phyloP scores from a whole-genome alignment of 1,140 invertebrate genomes.

The Drosophila serrata region DNA sequence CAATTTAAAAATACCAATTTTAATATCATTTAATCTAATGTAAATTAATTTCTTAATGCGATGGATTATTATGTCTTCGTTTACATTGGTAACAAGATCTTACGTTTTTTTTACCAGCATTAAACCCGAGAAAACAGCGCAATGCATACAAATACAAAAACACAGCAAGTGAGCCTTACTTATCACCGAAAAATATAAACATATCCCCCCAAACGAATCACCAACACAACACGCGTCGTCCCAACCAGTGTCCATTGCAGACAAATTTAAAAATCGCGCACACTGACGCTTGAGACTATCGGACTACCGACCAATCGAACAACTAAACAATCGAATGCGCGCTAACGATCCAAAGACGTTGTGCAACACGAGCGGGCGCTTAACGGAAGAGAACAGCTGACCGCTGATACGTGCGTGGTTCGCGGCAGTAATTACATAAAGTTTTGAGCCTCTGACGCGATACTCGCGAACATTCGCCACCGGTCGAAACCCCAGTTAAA shows the following conservation, averaged over 20 bases:
- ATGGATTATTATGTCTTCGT: no score
- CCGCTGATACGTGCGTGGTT: slow-evolving; percentile 68
- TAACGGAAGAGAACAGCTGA: slow-evolving; percentile 63
- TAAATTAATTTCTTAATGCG: no score
- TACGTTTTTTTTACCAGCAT: no score
- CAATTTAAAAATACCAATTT: no score
- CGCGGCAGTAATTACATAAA: slow-evolving; percentile 75
- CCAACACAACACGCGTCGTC: slow-evolving; percentile 24
- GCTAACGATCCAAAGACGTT: slow-evolving; percentile 4
- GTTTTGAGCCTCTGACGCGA: slow-evolving; percentile 64
- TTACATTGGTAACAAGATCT: no score
- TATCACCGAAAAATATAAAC: slow-evolving; percentile 32
- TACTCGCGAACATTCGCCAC: slow-evolving; percentile 37
- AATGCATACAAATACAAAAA: slow-evolving; percentile 10
- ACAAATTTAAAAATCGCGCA: slow-evolving; percentile 31
- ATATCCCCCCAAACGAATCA: slow-evolving; percentile 9
- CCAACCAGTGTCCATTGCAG: slow-evolving; percentile 4
- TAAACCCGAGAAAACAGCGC: no score
- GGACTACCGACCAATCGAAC: slow-evolving; percentile 9
- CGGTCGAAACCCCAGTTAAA: slow-evolving; percentile 41
- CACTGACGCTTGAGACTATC: slow-evolving; percentile 14
- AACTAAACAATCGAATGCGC: slow-evolving; percentile 2
- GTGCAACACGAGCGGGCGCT: slow-evolving; percentile 23
- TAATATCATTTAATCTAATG: no score
- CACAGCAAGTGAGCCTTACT: slow-evolving; percentile 29